Conservation (phyloP, 2,113 vertebrate genomes). For the Rhombomys opimus region DNA sequence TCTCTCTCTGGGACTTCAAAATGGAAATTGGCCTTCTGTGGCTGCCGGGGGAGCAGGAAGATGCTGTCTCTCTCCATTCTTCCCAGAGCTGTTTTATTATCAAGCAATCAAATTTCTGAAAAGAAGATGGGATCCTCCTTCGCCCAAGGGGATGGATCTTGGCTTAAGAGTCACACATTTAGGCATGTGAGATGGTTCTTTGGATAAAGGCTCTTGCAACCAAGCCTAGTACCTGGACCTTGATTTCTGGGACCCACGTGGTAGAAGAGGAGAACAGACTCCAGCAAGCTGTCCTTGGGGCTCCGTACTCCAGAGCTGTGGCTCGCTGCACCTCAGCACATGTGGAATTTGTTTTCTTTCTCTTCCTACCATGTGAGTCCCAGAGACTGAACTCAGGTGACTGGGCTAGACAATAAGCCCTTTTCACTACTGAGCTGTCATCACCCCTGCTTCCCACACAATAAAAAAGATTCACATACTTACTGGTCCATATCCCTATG, state of each 20-base stretch:
- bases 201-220: neutral
- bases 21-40: neutral
- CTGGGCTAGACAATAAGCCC: no score
- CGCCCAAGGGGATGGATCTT: neutral
- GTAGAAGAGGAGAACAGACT: neutral
- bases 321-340: neutral
- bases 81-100: neutral
- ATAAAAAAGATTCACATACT: neutral
- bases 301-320: neutral
- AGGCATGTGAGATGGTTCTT: neutral
- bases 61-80: neutral
- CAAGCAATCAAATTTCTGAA: neutral
- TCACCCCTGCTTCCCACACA: neutral
- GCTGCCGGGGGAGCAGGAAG: neutral
- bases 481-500: neutral
- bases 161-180: neutral
- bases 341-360: neutral
- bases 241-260: no score
- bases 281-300: neutral
- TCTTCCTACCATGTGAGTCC: neutral
- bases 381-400: neutral
- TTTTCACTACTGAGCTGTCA: neutral
- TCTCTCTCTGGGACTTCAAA: neutral
- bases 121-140: neutral
- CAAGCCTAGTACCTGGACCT: no score